Evolutionary conservation across 2,797 vertebrate genomes (phyloP).

Genomic region (Microctenopoma stevenorrisi): DNA sequence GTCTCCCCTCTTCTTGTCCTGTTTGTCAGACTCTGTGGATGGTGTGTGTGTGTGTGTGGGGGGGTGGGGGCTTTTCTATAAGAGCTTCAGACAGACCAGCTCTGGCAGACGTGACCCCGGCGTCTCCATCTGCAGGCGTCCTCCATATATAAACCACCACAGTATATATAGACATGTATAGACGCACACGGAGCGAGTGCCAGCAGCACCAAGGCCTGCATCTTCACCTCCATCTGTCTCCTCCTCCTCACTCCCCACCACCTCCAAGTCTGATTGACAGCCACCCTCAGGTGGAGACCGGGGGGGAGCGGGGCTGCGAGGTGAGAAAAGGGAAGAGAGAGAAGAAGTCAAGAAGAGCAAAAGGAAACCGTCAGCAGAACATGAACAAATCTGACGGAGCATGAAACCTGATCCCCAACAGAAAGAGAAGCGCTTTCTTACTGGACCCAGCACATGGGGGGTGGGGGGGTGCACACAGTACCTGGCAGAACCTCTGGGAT

Average conservation of each 20-base stretch:
- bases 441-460: no score
- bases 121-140: slow-evolving; percentile 62
- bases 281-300: slow-evolving; percentile 60
- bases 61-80: neutral
- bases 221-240: slow-evolving; percentile 77
- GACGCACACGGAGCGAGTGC: slow-evolving; percentile 52
- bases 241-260: slow-evolving; percentile 36
- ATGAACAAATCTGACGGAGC: neutral
- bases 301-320: neutral
- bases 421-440: no score
- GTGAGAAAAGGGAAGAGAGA: neutral
- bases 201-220: slow-evolving; percentile 64
- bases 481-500: no score
- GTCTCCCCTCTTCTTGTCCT: no score
- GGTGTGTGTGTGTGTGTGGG: no score
- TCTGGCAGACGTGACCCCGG: slow-evolving; percentile 50
- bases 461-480: no score
- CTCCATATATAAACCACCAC: slow-evolving; percentile 53
- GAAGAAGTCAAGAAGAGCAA: slow-evolving; percentile 35
- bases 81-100: slow-evolving; percentile 2
- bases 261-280: slow-evolving; percentile 59
- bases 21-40: no score
- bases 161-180: slow-evolving; percentile 65
- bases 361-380: slow-evolving; percentile 7
- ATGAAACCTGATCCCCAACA: no score